These are phyloP conservation scores for Capreolus pygargus DNA, from an alignment of 2,113 vertebrate genomes.

Conservation along the genomic window DNA sequence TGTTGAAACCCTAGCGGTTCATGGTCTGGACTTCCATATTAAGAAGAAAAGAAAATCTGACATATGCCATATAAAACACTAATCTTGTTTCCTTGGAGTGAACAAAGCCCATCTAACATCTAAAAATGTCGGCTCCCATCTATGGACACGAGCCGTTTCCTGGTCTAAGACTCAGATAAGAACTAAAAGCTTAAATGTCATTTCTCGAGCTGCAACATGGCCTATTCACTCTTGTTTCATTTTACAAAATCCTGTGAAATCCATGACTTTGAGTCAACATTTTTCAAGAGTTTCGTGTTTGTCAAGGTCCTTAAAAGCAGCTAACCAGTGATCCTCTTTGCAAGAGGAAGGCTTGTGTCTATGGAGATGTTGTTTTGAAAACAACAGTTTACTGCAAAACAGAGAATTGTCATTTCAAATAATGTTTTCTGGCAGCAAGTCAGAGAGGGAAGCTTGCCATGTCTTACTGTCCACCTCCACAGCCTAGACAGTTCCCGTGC, in stretches of 20 bases:
- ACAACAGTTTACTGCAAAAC: constrained; percentile 42
- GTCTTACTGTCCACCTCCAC: background rate
- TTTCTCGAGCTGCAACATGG: background rate
- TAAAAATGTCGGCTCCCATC: background rate
- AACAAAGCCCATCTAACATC: constrained; percentile 23
- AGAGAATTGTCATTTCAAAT: background rate
- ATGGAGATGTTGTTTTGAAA: constrained; percentile 56
- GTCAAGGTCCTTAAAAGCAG: background rate
- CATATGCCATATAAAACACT: background rate
- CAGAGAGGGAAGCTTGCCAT: background rate
- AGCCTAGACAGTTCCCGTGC: background rate
- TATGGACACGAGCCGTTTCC: background rate
- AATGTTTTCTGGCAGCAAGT: background rate
- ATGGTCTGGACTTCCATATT: background rate
- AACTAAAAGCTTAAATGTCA: background rate
- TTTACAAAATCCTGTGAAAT: constrained; percentile 28
- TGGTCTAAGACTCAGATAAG: background rate
- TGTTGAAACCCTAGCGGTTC: background rate
- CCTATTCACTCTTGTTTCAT: constrained; percentile 37
- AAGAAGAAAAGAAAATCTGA: background rate
- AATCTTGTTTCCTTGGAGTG: background rate
- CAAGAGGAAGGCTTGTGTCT: background rate
- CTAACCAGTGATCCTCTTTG: background rate
- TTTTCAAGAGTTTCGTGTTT: background rate
- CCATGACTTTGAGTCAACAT: background rate